A percentile compares a stretch with the other conserved stretches of the same genome.
These are phyloP conservation scores for Limnephilus rhombicus DNA, from an alignment of 2,888 invertebrate genomes.

Conservation along the genomic window DNA sequence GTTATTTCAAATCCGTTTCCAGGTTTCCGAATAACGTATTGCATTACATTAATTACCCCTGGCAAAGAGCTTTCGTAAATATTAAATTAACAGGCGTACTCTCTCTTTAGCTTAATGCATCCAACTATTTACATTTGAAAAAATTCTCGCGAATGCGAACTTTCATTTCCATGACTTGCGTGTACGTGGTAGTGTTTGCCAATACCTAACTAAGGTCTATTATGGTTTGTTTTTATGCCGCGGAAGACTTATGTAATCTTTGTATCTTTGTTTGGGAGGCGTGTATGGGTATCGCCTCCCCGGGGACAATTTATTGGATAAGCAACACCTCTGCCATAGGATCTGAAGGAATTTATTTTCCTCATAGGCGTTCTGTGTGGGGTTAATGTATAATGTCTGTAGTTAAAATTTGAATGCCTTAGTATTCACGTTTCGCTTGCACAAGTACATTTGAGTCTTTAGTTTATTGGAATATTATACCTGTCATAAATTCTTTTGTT, in stretches of 20 bases:
- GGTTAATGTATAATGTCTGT: too few species aligned
- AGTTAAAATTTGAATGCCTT: too few species aligned
- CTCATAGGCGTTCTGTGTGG: too few species aligned
- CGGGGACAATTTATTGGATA: too few species aligned
- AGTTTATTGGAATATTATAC: too few species aligned
- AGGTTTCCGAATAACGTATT: neutral
- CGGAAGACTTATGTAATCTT: neutral
- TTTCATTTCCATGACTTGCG: neutral
- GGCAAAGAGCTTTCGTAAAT: constrained; percentile 9
- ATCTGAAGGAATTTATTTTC: too few species aligned
- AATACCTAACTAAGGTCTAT: neutral
- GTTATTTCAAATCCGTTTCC: constrained; percentile 1
- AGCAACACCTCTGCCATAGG: too few species aligned
- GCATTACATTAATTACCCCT: constrained; percentile 7
- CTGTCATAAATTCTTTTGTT: too few species aligned
- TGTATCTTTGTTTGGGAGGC: neutral
- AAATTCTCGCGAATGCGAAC: neutral
- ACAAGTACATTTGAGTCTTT: too few species aligned
- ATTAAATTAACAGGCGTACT: neutral
- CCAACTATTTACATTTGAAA: neutral
- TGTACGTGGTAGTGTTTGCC: neutral
- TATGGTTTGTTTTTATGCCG: neutral
- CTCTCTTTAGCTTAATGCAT: neutral
- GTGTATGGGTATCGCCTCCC: too few species aligned
- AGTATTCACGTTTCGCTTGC: too few species aligned